Evolutionary conservation across 2,113 vertebrate species (phyloP), one percentile per base, ranked within the genome.

Genomic region (Anas platyrhynchos): DNA sequence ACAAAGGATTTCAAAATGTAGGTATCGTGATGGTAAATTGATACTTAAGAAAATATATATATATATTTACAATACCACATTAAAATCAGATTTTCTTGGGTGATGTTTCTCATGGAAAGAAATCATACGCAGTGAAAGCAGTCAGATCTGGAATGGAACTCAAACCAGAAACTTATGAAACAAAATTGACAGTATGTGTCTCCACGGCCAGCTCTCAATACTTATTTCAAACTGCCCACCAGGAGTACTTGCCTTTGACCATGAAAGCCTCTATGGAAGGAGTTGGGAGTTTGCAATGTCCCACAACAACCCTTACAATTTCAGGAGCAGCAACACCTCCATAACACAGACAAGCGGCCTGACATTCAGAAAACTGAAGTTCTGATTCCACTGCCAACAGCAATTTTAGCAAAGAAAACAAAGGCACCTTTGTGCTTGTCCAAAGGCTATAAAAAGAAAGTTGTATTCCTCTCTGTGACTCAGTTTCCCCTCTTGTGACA

Each of bases 81-180:
- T 31, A 66, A 69, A 68, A 76, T 27, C 41, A 55, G 36, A 75
- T 8, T 14, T 27, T 72, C 8, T 61, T 32, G 16, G 8, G 16
- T 4, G 3, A 59, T 17, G 43, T 43, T 85, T 66, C 68, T 80
- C 27, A 79, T 0, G 18, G 31, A 66, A 32, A 65, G 10, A 76
- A 65, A 41, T 31, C 2, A 3, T 2, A 2, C 7, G 2, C 4
- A 82, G 15, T 20, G 2, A 12, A 89, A 75, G 36, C 8, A 22
- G 11, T 63, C 73, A 52, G 32, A 83, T 54, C 22, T 58, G 7
- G 3, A 84, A 31, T 2, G 23, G 41, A 43, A 65, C 13, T 82
- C 50, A 65, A 31, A 72, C 2, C 46, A 83, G 87, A 82, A 85
- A 73, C 13, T 23, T 25, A 52, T 52, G 50, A 26, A 26, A 7